phyloP scores from a whole-genome alignment of 1,140 invertebrate genomes.

The Drosophila neocordata region DNA sequence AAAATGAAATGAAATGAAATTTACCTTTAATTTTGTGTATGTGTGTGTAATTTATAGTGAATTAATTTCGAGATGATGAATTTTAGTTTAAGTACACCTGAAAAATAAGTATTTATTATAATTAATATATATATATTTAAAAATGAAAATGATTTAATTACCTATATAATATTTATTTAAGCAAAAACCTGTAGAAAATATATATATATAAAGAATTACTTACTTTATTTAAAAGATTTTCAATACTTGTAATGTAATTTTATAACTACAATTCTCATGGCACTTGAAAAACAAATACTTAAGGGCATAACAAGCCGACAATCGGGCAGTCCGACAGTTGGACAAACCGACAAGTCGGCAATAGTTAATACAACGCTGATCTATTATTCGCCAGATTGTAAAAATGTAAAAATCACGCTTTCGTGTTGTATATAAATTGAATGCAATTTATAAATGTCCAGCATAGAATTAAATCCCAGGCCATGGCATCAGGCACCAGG shows the following conservation, averaged over 20 bases:
- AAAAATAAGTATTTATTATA: background rate
- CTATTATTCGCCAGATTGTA: constrained; percentile 80
- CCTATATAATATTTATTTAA: background rate
- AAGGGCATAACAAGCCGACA: constrained; percentile 10
- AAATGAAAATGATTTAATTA: background rate
- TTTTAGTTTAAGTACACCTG: too few relatives aligned
- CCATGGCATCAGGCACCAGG: constrained; percentile 48
- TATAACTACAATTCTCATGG: background rate
- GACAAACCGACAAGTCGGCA: constrained; percentile 24
- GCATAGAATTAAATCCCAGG: constrained; percentile 76
- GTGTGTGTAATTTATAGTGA: background rate
- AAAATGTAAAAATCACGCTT: constrained; percentile 81
- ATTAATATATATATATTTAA: background rate
- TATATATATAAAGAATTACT: background rate
- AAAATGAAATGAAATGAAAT: background rate
- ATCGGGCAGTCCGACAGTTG: constrained; percentile 21
- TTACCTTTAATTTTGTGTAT: background rate
- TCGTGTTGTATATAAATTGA: constrained; percentile 81
- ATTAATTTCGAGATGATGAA: background rate
- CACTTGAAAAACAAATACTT: constrained; percentile 1
- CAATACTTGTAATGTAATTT: too few relatives aligned
- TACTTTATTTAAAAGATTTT: background rate
- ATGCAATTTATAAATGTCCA: constrained; percentile 80
- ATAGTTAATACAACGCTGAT: constrained; percentile 70
- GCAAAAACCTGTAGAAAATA: background rate